Evolutionary conservation across 2,888 invertebrate genomes (phyloP), one percentile per base, ranked within the genome.

Genomic region (Trissolcus japonicus): DNA sequence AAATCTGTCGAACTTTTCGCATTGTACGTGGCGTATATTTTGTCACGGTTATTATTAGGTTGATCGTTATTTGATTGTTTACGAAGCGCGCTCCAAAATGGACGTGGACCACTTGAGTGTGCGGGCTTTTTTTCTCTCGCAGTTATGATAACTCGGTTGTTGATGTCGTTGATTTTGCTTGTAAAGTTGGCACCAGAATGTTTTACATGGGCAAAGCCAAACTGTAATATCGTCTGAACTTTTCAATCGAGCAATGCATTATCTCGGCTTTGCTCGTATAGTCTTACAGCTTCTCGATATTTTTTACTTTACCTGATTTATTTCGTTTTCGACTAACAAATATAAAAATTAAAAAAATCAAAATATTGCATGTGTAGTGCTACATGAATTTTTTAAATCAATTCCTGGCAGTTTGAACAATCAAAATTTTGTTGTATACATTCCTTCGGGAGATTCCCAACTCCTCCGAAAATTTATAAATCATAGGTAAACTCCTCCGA

Each of bases 131-230:
- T 78, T 78, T 69, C 66, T 46, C 53, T 75, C 61, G 74, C 57
- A 60, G 71, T 78, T 78, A 71, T 75, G 67, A 67, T 65, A 72
- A 72, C 78, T 66, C 61, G 66, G 60, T 78, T 80, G 80, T 80
- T 79, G 79, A 79, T 73, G 55, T 51, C 80, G 78, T 74, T 76
- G 69, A 73, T 61, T 79, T 63, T 79, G 75, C 69, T 81, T 76
- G 77, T 75, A 77, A 83, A 83, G 80, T 82, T 84, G 82, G 82
- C 82, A 83, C 80, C 79, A 79, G 79, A 74, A 76, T 80, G 80
- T 80, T 83, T 81, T 80, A 81, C 80, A 75, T 78, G 73, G 53
- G 73, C 78, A 79, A 79, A 81, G 80, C 80, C 81, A 81, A 81
- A 82, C 80, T 80, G 79, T 82, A 81, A 81, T 80, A 77, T 76